phyloP scores from a whole-genome alignment of 2,113 vertebrate genomes.

The Cairina moschata region DNA sequence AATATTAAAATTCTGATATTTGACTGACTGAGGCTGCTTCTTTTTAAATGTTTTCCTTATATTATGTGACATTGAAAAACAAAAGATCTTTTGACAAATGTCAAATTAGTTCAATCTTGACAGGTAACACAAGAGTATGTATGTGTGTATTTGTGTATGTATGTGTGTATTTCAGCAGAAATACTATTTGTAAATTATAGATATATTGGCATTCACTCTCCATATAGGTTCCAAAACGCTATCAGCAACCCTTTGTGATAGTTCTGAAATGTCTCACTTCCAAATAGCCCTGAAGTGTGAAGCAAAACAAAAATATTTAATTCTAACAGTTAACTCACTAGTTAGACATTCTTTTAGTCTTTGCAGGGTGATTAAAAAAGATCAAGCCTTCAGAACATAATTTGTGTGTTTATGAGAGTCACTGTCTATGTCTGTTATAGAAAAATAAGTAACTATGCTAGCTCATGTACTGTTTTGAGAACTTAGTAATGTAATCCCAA shows the following conservation, averaged over 20 bases:
- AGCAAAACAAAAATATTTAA: background rate
- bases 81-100: background rate
- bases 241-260: background rate
- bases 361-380: background rate
- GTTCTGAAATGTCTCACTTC: background rate
- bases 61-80: background rate
- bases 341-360: background rate
- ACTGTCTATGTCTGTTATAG: background rate
- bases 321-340: background rate
- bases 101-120: background rate
- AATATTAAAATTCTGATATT: background rate
- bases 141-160: accelerated
- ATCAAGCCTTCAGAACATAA: background rate
- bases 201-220: background rate
- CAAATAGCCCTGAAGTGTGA: background rate
- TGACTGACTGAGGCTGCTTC: background rate
- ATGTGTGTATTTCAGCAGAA: background rate
- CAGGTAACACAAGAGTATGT: background rate
- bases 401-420: background rate
- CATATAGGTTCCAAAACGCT: background rate
- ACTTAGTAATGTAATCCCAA: background rate
- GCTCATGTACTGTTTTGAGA: background rate
- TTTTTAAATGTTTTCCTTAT: background rate
- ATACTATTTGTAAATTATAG: background rate
- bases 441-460: background rate